Evolutionary conservation across 2,888 invertebrate species (phyloP).

Genomic region (Rugalucina vietnamica): DNA sequence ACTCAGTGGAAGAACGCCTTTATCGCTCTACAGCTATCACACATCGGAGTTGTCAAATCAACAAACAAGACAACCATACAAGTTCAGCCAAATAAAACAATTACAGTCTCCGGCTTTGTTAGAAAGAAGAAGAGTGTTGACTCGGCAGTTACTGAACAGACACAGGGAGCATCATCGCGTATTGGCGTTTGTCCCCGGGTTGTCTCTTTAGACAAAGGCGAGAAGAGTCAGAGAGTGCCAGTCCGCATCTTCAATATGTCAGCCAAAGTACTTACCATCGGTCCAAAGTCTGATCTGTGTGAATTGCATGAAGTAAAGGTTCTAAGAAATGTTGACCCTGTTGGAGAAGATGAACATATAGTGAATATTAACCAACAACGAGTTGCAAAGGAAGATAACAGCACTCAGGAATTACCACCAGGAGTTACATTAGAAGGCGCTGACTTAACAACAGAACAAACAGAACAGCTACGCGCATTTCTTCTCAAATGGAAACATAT

Average conservation of each 20-base stretch:
- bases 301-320: not conserved
- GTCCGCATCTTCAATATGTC: not conserved
- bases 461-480: not conserved
- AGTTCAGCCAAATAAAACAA: not conserved
- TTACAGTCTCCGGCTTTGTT: not conserved
- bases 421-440: not conserved
- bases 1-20: not conserved
- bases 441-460: not conserved
- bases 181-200: constrained; percentile 10
- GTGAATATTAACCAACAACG: not conserved
- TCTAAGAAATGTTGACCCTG: not conserved
- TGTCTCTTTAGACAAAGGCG: not conserved
- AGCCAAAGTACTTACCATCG: not conserved
- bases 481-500: not conserved
- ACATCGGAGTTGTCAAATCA: not conserved
- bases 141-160: not conserved
- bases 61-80: constrained; percentile 1
- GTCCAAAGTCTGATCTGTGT: not conserved
- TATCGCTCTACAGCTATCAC: not conserved
- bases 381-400: not conserved
- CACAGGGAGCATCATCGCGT: not conserved
- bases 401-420: not conserved
- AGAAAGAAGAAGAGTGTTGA: not conserved
- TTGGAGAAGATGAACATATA: not conserved
- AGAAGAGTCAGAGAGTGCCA: not conserved